phyloP scores from a whole-genome alignment of 2,797 vertebrate genomes.

The Epinephelus coioides region DNA sequence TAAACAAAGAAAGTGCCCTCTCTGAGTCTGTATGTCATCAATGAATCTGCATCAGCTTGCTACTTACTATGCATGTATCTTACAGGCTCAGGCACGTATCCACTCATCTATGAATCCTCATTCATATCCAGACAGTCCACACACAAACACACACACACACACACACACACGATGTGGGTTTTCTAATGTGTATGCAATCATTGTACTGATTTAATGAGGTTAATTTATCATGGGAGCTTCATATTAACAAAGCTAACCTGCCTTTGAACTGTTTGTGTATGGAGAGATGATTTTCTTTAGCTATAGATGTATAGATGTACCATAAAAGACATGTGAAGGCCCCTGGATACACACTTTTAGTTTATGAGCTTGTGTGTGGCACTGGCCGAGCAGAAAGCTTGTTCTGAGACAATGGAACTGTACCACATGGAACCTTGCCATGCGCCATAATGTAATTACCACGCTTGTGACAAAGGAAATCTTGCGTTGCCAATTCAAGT shows the following conservation, averaged over 20 bases:
- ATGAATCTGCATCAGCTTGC: neutral
- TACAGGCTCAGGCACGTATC: neutral
- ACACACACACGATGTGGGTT: neutral
- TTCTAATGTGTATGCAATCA: slow-evolving; percentile 28
- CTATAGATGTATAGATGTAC: too few relatives aligned
- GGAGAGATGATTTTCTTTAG: slow-evolving; percentile 4
- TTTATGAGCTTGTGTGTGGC: neutral
- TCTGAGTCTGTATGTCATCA: too few relatives aligned
- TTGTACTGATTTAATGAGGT: slow-evolving; percentile 3
- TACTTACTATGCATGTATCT: neutral
- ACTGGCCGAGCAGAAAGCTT: neutral
- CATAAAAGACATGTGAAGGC: neutral
- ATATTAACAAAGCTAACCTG: slow-evolving; percentile 1
- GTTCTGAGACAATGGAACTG: neutral
- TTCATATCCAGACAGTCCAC: neutral
- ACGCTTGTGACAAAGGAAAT: slow-evolving; percentile 62
- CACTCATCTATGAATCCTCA: slow-evolving; percentile 7
- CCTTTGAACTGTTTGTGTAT: neutral
- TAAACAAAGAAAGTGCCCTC: too few relatives aligned
- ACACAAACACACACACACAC: neutral
- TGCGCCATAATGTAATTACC: slow-evolving; percentile 56
- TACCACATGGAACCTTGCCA: slow-evolving; percentile 14
- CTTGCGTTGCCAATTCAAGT: slow-evolving; percentile 27
- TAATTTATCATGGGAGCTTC: slow-evolving; percentile 17
- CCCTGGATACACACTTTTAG: neutral